These are phyloP conservation scores for Baccha elongata DNA, from an alignment of 2,888 invertebrate species.

Conservation along the genomic window DNA sequence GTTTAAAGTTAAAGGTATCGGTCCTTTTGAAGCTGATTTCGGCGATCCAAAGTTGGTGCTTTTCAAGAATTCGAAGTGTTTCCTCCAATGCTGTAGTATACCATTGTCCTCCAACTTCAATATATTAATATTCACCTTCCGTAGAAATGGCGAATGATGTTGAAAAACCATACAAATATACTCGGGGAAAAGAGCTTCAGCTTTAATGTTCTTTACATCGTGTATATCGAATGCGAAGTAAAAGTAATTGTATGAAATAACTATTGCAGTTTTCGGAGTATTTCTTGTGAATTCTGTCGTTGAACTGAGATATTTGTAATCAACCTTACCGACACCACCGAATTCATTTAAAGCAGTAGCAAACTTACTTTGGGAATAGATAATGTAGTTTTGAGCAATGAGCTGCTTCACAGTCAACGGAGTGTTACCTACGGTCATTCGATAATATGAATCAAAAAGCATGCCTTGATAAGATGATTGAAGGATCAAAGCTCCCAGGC, in stretches of 20 bases:
- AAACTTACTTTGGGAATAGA: background rate
- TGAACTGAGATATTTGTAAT: background rate
- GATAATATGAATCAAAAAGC: background rate
- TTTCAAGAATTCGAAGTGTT: no score
- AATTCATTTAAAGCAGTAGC: background rate
- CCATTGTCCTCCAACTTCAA: no score
- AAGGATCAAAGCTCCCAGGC: background rate
- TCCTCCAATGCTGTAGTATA: no score
- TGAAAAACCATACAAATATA: no score
- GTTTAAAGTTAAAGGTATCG: no score
- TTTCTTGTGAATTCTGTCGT: background rate
- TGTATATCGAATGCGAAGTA: background rate
- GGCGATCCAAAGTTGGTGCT: no score
- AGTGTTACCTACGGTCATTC: background rate
- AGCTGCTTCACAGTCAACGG: background rate
- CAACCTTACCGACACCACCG: background rate
- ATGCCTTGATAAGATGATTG: background rate
- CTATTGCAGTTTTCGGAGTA: background rate
- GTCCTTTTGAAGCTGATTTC: no score
- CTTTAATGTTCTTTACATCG: no score
- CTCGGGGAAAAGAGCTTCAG: no score
- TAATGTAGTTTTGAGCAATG: background rate
- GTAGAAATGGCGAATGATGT: no score
- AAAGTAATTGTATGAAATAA: background rate
- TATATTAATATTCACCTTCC: no score